Percentiles rank a stretch among this genome's conserved stretches.
Evolutionary conservation across 2,797 vertebrate species (phyloP).

Genomic region (Picus viridis): DNA sequence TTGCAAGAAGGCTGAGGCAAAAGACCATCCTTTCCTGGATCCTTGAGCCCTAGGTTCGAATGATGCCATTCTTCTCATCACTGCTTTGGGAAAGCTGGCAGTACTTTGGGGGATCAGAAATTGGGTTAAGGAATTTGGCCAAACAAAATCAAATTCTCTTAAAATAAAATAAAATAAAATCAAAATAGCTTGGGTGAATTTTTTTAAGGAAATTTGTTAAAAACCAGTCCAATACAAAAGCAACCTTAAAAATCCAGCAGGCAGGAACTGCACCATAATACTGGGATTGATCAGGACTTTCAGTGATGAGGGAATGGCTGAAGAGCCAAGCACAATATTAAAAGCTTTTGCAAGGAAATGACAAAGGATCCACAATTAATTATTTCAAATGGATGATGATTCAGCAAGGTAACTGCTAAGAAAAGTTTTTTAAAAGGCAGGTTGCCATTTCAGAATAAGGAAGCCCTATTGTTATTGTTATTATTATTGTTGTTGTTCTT

Average conservation of each 20-base stretch:
- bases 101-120: neutral
- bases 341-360: neutral
- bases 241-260: neutral
- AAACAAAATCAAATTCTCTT: neutral
- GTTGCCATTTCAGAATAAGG: neutral
- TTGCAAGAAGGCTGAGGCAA: neutral
- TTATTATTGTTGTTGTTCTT: too few species aligned
- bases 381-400: neutral
- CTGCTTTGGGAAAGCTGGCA: neutral
- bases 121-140: neutral
- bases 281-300: neutral
- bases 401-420: neutral
- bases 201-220: neutral
- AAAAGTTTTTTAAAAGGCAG: neutral
- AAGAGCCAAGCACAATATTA: neutral
- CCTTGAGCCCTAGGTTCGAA: neutral
- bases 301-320: neutral
- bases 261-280: neutral
- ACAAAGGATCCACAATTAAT: neutral
- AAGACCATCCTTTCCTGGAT: accelerated
- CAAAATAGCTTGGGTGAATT: neutral
- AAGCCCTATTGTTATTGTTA: neutral
- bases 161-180: too few species aligned
- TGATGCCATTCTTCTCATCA: neutral
- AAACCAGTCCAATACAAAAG: neutral